These are phyloP conservation scores for Solen grandis DNA, from an alignment of 1,140 invertebrate genomes.

Conservation along the genomic window DNA sequence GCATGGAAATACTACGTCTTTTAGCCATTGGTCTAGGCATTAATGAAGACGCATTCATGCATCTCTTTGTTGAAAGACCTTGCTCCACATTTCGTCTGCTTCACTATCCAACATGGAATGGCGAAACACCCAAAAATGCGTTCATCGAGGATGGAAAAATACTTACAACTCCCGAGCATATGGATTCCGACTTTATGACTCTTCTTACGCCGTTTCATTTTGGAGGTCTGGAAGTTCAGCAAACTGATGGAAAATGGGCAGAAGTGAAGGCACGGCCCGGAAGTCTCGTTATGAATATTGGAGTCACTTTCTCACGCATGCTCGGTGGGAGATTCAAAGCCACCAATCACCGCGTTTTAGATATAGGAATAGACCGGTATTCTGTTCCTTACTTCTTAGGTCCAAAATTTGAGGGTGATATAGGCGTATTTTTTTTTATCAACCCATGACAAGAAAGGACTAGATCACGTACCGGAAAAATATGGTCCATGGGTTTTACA, in stretches of 20 bases:
- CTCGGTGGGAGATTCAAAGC: constrained; percentile 67
- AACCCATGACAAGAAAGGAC: constrained; percentile 19
- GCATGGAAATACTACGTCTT: constrained; percentile 66
- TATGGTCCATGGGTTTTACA: constrained; percentile 60
- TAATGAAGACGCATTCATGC: constrained; percentile 63
- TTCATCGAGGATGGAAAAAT: constrained; percentile 61
- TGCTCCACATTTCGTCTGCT: constrained; percentile 67
- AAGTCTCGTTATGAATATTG: constrained; percentile 73
- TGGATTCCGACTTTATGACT: constrained; percentile 70
- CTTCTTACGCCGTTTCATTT: constrained; percentile 69
- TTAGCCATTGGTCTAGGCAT: constrained; percentile 63
- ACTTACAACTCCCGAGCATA: constrained; percentile 65
- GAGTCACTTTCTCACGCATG: constrained; percentile 68
- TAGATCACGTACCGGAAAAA: constrained; percentile 51
- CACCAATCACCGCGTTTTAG: constrained; percentile 68
- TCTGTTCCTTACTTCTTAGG: constrained; percentile 71
- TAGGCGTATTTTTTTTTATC: constrained; percentile 61
- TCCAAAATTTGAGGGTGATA: constrained; percentile 63
- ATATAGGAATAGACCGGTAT: constrained; percentile 64
- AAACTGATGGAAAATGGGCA: constrained; percentile 59
- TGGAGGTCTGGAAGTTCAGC: constrained; percentile 64
- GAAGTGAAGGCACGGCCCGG: constrained; percentile 62
- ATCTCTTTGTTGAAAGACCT: constrained; percentile 62
- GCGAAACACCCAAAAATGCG: constrained; percentile 54
- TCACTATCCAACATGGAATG: constrained; percentile 68